Base-by-base conservation (phyloP, 1,140 invertebrate species). In the Ooceraea biroi region DNA sequence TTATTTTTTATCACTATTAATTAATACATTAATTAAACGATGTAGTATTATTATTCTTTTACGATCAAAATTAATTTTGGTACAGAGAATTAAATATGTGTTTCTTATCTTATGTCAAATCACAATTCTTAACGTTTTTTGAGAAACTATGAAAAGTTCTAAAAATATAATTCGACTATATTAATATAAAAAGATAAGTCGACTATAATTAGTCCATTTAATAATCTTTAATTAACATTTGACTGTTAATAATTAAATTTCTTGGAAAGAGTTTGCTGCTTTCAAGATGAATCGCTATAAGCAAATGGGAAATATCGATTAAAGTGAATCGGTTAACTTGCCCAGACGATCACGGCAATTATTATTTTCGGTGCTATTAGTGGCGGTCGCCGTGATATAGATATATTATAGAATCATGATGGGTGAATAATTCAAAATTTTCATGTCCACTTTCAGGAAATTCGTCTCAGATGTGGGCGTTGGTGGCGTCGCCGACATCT, bases 331-430 rank as follows among this genome's bases (percentile, higher is more conserved):
- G 50, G 3, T 12, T 1, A 22, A 69, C 30, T 57, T 57, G 27
- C 5, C n/a, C 12, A 48, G 17, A 12, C 41, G 69, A 77, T 65
- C 46, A 69, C 8, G 44, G 11, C 11, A 48, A 76, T 17, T 72
- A 68, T 58, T 88, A 88, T 87, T 87, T 84, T 84, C 50, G 74
- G 61, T 46, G 22, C 46, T 80, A 82, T 30, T n/a, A 65, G 65
- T 61, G 3, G 5, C 10, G 25, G 19, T 65, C 41, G 44, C 27
- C 19, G 17, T 5, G n/a, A 48, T 22, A 63, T 27, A 60, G 4
- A 84, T n/a, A n/a, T n/a, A n/a, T n/a, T n/a, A 36, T 36, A 36
- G 36, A 36, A 80, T 30, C 36, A 25, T 7, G 22, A 61, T 19
- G 30, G 11, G 25, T 52, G 52, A 68, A 25, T 65, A 82, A 82